phyloP scores from a whole-genome alignment of 1,140 invertebrate genomes.

The Agraylea sexmaculata region DNA sequence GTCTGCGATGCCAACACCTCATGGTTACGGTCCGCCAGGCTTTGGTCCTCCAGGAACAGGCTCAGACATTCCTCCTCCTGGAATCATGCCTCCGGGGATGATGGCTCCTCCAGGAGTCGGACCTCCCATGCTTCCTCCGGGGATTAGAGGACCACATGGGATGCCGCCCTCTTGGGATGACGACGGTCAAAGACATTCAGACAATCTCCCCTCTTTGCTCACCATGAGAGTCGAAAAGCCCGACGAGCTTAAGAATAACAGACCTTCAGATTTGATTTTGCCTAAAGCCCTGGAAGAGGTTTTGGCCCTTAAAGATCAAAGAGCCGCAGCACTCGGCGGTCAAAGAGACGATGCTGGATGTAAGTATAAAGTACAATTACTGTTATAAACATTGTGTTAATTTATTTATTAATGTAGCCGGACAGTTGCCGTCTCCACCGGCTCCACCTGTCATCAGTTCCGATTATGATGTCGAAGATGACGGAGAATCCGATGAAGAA shows the following conservation, averaged over 20 bases:
- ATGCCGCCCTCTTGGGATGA: slow-evolving; percentile 10
- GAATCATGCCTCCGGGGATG: slow-evolving; percentile 28
- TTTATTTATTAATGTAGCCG: background rate
- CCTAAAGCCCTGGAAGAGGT: slow-evolving; percentile 81
- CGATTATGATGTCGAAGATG: slow-evolving; percentile 47
- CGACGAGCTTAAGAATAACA: slow-evolving; percentile 34
- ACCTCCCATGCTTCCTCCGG: slow-evolving; percentile 17
- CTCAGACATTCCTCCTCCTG: too few relatives aligned
- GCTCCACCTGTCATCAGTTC: slow-evolving; percentile 40
- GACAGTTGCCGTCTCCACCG: slow-evolving; percentile 24
- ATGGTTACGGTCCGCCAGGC: too few relatives aligned
- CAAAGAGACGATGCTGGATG: slow-evolving; percentile 21
- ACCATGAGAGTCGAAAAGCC: slow-evolving; percentile 48
- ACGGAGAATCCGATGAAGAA: slow-evolving; percentile 40
- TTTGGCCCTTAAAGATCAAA: slow-evolving; percentile 72
- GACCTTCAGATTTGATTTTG: slow-evolving; percentile 43
- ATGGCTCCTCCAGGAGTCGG: slow-evolving; percentile 14
- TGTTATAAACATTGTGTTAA: background rate
- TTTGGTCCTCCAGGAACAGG: slow-evolving; percentile 19
- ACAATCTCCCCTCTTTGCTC: slow-evolving; percentile 37
- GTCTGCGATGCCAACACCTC: slow-evolving; percentile 12
- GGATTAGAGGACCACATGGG: slow-evolving; percentile 22
- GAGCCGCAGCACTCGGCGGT: slow-evolving; percentile 64
- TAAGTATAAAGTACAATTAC: background rate
- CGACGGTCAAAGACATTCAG: slow-evolving; percentile 18